Conservation (phyloP, 2,113 vertebrate genomes). For the Ictalurus furcatus region DNA sequence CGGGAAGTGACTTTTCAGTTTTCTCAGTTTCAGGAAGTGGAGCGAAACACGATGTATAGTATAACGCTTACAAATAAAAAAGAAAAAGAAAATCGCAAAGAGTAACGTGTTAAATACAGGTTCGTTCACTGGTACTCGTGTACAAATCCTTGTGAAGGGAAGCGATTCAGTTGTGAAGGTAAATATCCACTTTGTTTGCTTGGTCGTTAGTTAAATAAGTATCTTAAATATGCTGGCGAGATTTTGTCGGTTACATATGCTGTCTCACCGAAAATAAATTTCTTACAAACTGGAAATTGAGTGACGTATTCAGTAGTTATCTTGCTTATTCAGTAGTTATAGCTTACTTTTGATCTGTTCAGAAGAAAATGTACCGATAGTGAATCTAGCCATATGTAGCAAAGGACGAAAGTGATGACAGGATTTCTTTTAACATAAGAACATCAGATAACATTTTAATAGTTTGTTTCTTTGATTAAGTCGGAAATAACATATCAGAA, state of each 20-base stretch:
- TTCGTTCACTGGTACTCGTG: too few species aligned
- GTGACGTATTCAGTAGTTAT: not conserved
- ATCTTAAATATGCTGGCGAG: not conserved
- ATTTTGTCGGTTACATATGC: not conserved
- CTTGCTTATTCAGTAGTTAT: not conserved
- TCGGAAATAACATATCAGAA: not conserved
- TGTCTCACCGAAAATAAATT: not conserved
- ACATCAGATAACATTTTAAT: not conserved
- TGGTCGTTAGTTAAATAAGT: not conserved
- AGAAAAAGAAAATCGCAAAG: not conserved
- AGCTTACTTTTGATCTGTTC: not conserved
- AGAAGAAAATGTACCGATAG: not conserved
- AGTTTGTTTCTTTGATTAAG: not conserved
- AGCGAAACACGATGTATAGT: not conserved
- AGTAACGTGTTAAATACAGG: not conserved
- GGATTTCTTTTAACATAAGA: not conserved
- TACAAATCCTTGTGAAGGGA: not conserved
- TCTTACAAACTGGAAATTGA: not conserved
- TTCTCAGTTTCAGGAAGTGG: constrained; percentile 50
- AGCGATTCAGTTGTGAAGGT: constrained; percentile 25
- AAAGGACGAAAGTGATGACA: not conserved
- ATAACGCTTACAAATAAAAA: not conserved
- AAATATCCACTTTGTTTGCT: constrained; percentile 4
- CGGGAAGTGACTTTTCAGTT: constrained; percentile 46
- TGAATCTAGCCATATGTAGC: not conserved